Base-by-base conservation (phyloP, 1,140 invertebrate species). In the Limonius californicus region DNA sequence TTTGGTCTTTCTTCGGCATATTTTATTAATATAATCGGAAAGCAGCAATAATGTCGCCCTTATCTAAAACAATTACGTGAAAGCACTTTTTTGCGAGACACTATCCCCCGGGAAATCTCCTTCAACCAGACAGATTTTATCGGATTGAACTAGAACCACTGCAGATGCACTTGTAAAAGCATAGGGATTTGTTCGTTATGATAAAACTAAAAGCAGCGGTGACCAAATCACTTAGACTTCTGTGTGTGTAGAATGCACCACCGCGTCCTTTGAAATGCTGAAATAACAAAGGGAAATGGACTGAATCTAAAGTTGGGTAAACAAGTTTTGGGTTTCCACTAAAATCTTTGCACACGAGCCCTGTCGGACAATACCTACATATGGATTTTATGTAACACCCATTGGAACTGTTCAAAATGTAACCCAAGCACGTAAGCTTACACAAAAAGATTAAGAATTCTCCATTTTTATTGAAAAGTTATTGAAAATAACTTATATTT, bases 221-320 rank as follows among this genome's bases (percentile, higher is more conserved):
- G 45, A 50, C 45, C 45, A 50, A 50, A 19, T 50, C 45, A 50
- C 45, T 50, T 50, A 50, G 45, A 3, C 45, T 50, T 39, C 35
- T 27, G 23, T 27, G 23, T n/a, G n/a, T 27, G 3, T 3, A 45
- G 20, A 14, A 50, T 50, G 45, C 45, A 50, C 45, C 45, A 18
- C 16, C 16, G 45, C 45, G 6, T 18, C 16, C 15, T 50, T 50
- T 50, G 45, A 50, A 50, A 50, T 50, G 16, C 20, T 50, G 20
- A 50, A 50, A 50, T 50, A 50, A 50, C 45, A 50, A 50, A 50
- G 15, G 45, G 45, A 50, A 50, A 50, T 50, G 45, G 45, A 50
- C 45, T 21, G 45, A 50, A 50, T 50, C 16, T 50, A 18, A 50
- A 50, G 16, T 50, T 50, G 45, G 4, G 16, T 19, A 50, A 50